These are phyloP conservation scores for Cheilosia scutellata DNA, from an alignment of 2,888 invertebrate species.

Conservation along the genomic window DNA sequence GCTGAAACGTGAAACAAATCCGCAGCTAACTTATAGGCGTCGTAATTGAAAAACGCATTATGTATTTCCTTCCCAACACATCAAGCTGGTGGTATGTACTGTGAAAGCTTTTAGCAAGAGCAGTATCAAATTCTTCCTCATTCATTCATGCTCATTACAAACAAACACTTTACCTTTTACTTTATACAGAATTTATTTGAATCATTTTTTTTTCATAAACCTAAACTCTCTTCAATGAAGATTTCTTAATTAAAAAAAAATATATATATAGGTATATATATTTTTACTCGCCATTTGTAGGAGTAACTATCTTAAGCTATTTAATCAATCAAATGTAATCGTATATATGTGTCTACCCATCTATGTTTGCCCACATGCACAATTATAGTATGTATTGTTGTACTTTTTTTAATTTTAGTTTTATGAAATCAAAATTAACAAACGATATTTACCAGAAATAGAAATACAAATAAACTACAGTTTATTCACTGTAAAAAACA, in stretches of 20 bases:
- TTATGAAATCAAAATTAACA: conserved; percentile 14
- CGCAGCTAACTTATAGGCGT: too few relatives aligned
- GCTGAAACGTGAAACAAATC: too few relatives aligned
- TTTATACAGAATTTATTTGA: too few relatives aligned
- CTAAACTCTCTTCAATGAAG: conserved; percentile 1
- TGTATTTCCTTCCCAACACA: too few relatives aligned
- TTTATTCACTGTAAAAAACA: conserved; percentile 41
- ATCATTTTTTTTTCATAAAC: too few relatives aligned
- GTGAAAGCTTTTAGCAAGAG: too few relatives aligned
- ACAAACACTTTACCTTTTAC: too few relatives aligned
- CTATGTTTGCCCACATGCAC: conserved; percentile 2
- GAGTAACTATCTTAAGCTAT: conserved; percentile 27
- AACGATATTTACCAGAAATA: conserved; percentile 39
- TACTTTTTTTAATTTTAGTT: conserved; percentile 6
- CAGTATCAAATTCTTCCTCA: too few relatives aligned
- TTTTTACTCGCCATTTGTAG: conserved; percentile 8
- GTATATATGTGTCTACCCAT: conserved; percentile 23
- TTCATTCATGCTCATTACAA: too few relatives aligned
- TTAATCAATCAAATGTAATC: conserved; percentile 24
- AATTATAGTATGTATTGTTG: not conserved
- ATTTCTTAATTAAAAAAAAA: too few relatives aligned
- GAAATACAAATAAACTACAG: conserved; percentile 30
- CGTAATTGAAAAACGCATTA: too few relatives aligned
- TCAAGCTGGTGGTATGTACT: too few relatives aligned
- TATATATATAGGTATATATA: conserved; percentile 11